phyloP scores from a whole-genome alignment of 2,888 invertebrate genomes.

The Elgonia sp. region DNA sequence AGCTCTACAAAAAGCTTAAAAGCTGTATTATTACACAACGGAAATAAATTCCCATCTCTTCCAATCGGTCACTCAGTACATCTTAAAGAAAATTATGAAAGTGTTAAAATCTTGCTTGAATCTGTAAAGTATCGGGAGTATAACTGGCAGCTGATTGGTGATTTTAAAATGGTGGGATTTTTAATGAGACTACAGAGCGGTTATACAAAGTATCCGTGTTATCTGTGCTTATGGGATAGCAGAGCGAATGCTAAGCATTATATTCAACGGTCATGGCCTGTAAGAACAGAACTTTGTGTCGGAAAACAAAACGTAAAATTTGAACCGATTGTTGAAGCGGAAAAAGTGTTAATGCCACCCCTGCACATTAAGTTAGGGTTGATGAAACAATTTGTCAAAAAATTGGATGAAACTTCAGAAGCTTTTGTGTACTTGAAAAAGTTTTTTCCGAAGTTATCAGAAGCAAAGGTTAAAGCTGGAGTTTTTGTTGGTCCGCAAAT shows the following conservation, averaged over 20 bases:
- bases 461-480: slow-evolving; percentile 80
- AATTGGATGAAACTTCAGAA: slow-evolving; percentile 58
- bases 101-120: slow-evolving; percentile 7
- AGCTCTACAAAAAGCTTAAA: slow-evolving; percentile 34
- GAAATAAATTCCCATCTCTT: slow-evolving; percentile 43
- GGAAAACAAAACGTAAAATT: neutral
- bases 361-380: slow-evolving; percentile 62
- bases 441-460: slow-evolving; percentile 70
- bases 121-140: neutral
- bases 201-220: slow-evolving; percentile 23
- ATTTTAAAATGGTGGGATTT: slow-evolving; percentile 31
- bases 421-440: slow-evolving; percentile 64
- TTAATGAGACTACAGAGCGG: slow-evolving; percentile 17
- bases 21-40: slow-evolving; percentile 51
- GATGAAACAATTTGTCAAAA: slow-evolving; percentile 58
- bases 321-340: neutral
- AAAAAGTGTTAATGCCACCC: slow-evolving; percentile 54
- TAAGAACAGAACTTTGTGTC: slow-evolving; percentile 5
- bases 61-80: slow-evolving; percentile 13
- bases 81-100: slow-evolving; percentile 13
- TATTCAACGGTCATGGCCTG: neutral
- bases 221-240: slow-evolving; percentile 49
- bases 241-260: slow-evolving; percentile 16
- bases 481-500: slow-evolving; percentile 80
- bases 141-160: slow-evolving; percentile 46